phyloP scores from a whole-genome alignment of 2,888 invertebrate species.

The Tridacna crocea region DNA sequence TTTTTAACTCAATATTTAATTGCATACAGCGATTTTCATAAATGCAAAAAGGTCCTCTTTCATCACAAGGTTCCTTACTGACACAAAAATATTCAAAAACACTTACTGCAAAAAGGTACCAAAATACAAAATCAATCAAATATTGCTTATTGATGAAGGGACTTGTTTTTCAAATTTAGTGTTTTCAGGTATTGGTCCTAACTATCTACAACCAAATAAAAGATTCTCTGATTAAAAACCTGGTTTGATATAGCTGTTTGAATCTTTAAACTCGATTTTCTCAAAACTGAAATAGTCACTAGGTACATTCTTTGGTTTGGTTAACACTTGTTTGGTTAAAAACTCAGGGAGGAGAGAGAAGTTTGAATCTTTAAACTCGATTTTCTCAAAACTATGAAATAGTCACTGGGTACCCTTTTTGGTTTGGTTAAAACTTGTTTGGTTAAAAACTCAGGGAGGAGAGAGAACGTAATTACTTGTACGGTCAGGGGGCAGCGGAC shows the following conservation, averaged over 20 bases:
- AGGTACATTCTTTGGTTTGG: no score
- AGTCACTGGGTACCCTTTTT: background rate
- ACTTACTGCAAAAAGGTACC: slow-evolving; percentile 8
- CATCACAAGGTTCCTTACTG: background rate
- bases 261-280: no score
- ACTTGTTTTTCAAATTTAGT: background rate
- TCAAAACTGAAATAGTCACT: background rate
- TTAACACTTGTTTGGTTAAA: background rate
- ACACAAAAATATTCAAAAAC: background rate
- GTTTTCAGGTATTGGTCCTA: background rate
- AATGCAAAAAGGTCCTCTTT: background rate
- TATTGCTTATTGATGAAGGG: no score
- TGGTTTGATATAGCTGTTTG: background rate
- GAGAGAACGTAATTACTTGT: no score
- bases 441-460: no score
- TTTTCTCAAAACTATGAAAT: no score
- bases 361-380: background rate
- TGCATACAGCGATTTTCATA: background rate
- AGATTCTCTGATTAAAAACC: background rate
- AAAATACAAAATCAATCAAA: background rate
- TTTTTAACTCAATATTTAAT: background rate
- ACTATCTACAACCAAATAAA: background rate
- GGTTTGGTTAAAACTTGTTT: no score
- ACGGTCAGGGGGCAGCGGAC: no score
- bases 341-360: background rate